phyloP scores from a whole-genome alignment of 2,113 vertebrate species.

The Cyprinodon variegatus region DNA sequence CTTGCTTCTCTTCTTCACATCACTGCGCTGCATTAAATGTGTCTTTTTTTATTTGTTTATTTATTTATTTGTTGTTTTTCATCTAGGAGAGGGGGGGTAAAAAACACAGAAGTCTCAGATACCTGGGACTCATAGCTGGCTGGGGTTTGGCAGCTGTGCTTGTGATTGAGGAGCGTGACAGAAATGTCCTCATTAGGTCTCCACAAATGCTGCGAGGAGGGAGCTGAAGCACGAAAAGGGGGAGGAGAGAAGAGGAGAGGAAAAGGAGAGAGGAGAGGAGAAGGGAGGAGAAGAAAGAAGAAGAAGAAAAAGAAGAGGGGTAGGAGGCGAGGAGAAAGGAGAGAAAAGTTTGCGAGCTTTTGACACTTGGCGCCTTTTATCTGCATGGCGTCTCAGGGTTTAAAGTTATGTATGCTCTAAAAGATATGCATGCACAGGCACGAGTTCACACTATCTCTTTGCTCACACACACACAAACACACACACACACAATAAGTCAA shows the following conservation, averaged over 20 bases:
- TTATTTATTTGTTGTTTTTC: slow-evolving; percentile 76
- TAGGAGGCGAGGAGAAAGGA: slow-evolving; percentile 36
- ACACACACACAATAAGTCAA: slow-evolving; percentile 28
- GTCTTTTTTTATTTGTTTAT: slow-evolving; percentile 74
- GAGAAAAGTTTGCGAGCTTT: slow-evolving; percentile 77
- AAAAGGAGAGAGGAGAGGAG: slow-evolving; percentile 20
- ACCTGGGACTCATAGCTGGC: slow-evolving; percentile 73
- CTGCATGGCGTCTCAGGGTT: slow-evolving; percentile 66
- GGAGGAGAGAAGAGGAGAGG: slow-evolving; percentile 26
- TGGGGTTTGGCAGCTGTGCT: slow-evolving; percentile 66
- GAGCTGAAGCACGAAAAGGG: slow-evolving; percentile 46
- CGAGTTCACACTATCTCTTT: slow-evolving; percentile 21
- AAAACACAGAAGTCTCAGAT: slow-evolving; percentile 64
- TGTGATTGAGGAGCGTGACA: slow-evolving; percentile 83
- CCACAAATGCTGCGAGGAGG: slow-evolving; percentile 74
- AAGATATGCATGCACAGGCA: slow-evolving; percentile 53
- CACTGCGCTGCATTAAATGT: slow-evolving; percentile 74
- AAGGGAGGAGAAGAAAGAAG: slow-evolving; percentile 21
- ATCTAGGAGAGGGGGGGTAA: slow-evolving; percentile 37
- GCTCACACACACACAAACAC: slow-evolving; percentile 17
- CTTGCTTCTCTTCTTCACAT: slow-evolving; percentile 65
- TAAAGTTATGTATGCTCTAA: slow-evolving; percentile 69
- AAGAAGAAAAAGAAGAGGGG: slow-evolving; percentile 16
- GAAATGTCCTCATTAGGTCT: slow-evolving; percentile 85
- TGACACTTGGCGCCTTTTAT: slow-evolving; percentile 81